These are phyloP conservation scores for Triplophysa dalaica DNA, from an alignment of 2,113 vertebrate genomes.

Conservation along the genomic window DNA sequence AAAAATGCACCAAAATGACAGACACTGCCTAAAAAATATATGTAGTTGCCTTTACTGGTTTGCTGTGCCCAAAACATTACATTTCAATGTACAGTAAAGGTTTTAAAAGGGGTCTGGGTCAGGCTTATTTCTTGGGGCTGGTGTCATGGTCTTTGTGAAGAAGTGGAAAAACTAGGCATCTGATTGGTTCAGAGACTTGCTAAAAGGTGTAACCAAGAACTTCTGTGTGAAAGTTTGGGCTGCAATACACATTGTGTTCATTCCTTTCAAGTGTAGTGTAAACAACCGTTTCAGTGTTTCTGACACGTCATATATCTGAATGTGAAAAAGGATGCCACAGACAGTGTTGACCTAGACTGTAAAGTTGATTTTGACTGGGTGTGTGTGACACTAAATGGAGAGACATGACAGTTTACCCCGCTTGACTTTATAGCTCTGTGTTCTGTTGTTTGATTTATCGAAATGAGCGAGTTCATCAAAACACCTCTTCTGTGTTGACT, in stretches of 20 bases:
- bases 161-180: not conserved
- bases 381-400: not conserved
- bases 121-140: not conserved
- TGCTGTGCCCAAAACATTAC: not conserved
- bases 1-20: not conserved
- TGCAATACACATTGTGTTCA: constrained; percentile 15
- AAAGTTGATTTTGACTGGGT: not conserved
- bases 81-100: not conserved
- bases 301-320: not conserved
- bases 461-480: too few relatives aligned
- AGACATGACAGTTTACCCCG: not conserved
- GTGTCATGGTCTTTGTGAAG: not conserved
- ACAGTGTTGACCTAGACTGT: not conserved
- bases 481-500: not conserved
- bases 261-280: constrained; percentile 20
- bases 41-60: not conserved
- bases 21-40: not conserved
- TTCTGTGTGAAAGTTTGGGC: constrained; percentile 17
- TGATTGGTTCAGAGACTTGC: constrained; percentile 14
- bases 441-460: not conserved
- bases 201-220: constrained; percentile 5
- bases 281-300: not conserved
- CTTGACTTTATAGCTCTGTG: not conserved
- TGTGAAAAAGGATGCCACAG: not conserved
- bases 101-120: not conserved